Base-by-base conservation (phyloP, 2,113 vertebrate genomes). In the Pseudorasbora parva region DNA sequence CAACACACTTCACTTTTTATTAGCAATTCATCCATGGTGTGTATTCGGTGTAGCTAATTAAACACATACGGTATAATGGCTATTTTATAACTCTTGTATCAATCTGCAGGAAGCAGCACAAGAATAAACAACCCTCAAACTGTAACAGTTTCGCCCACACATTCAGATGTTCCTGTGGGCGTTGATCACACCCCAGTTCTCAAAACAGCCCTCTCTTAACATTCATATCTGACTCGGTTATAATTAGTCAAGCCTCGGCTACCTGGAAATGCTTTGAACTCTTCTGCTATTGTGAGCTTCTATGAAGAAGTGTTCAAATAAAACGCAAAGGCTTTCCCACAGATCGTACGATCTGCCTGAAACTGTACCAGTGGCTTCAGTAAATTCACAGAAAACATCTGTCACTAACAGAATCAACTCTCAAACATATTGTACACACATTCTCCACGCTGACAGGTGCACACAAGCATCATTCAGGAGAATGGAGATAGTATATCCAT, bases 221-320 rank as follows among this genome's bases (percentile, higher is more conserved):
- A 74, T 49, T 51, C 72, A 74, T 19, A 17, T 74, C 45, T 54
- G 89, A 91, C 85, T 90, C 88, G 90, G 90, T 89, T 74, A 51
- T 49, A 30, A 47, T 51, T 41, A 27, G 90, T 76, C 87, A 84
- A 86, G 60, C 78, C 56, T 47, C 60, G 73, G 85, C 37, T 82
- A 17, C 90, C 91, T 83, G 90, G 91, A 94, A 94, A 85, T 83
- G 84, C 76, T 37, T 72, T 83, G 27, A 51, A 80, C 41, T 68
- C 21, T 12, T 14, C 74, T 86, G 80, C 77, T 45, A 79, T 83
- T 83, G 85, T 80, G 86, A 88, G 87, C 74, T 86, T 85, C 85
- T 74, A 0, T 79, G 68, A 41, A 80, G 66, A 73, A 60, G 54
- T 82, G 71, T 66, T 85, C 82, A 90, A 84, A 88, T 85, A 88